Evolutionary conservation across 2,888 invertebrate species (phyloP).

Genomic region (Empis stercorea): DNA sequence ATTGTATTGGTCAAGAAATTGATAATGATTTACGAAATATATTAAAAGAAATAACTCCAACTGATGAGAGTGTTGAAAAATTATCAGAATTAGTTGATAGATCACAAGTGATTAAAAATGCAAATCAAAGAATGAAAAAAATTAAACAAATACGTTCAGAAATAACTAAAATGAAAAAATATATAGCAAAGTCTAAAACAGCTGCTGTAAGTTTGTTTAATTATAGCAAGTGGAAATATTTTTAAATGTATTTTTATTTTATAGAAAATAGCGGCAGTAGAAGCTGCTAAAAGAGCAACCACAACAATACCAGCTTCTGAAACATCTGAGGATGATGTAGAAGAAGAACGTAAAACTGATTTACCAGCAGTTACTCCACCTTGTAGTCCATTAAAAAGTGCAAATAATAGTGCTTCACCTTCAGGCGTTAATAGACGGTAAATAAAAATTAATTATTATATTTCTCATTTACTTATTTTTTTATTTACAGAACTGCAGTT

Average conservation of each 20-base stretch:
- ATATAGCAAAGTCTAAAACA: conserved; percentile 26
- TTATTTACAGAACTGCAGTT: conserved; percentile 50
- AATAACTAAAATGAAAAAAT: conserved; percentile 41
- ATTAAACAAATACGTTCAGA: conserved; percentile 45
- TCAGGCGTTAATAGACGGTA: conserved; percentile 36
- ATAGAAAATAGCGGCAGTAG: background rate
- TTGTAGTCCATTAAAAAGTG: conserved; percentile 33
- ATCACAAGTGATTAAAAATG: conserved; percentile 47
- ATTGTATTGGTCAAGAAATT: conserved; percentile 42
- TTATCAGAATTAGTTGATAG: conserved; percentile 49
- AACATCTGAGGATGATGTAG: conserved; percentile 17
- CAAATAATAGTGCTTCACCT: conserved; percentile 33
- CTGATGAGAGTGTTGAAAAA: conserved; percentile 31
- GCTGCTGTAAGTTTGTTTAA: conserved; percentile 21
- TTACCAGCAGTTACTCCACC: conserved; percentile 28
- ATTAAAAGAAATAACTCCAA: conserved; percentile 22
- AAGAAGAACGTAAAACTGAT: conserved; percentile 23
- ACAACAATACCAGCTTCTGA: background rate
- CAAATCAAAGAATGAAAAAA: conserved; percentile 43
- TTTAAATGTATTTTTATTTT: background rate
- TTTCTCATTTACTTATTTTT: too few species aligned
- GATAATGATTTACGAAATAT: conserved; percentile 41
- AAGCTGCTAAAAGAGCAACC: background rate
- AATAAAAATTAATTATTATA: conserved; percentile 4
- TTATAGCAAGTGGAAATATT: background rate